A percentile compares a stretch with the other conserved stretches of the same genome.
These are phyloP conservation scores for Phaethon lepturus DNA, from an alignment of 2,113 vertebrate genomes.

Conservation along the genomic window DNA sequence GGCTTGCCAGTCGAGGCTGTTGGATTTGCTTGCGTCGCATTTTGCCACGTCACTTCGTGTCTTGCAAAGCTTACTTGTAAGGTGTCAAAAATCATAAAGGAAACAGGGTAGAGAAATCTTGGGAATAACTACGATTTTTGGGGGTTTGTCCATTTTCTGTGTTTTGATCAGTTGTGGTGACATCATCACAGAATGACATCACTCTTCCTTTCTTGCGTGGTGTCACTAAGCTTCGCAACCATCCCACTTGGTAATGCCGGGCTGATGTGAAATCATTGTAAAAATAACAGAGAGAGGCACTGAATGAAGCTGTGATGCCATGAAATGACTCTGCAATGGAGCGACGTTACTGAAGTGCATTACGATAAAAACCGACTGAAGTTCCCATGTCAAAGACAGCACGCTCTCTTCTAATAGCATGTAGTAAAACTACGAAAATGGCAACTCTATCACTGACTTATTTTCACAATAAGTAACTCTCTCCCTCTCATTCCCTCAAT, in stretches of 20 bases:
- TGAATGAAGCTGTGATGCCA: background rate
- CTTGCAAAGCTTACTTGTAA: background rate
- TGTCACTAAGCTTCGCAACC: background rate
- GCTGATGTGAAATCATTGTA: background rate
- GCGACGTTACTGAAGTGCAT: background rate
- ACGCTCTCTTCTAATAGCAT: background rate
- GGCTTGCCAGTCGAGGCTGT: background rate
- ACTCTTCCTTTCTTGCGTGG: fast-evolving
- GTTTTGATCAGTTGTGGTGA: background rate
- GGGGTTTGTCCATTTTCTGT: background rate
- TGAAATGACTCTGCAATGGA: background rate
- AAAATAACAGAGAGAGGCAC: background rate
- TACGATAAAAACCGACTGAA: background rate
- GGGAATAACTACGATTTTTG: background rate
- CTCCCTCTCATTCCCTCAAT: constrained; percentile 12
- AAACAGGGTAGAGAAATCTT: background rate
- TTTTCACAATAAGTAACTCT: constrained; percentile 65
- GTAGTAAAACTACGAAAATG: background rate
- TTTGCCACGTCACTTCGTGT: background rate
- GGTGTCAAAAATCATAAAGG: background rate
- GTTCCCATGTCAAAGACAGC: background rate
- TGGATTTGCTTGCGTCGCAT: background rate
- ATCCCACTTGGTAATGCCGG: background rate
- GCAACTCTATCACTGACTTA: constrained; percentile 61
- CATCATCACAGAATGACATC: background rate